phyloP scores from a whole-genome alignment of 2,797 vertebrate species.

The Pseudochirops corinnae region DNA sequence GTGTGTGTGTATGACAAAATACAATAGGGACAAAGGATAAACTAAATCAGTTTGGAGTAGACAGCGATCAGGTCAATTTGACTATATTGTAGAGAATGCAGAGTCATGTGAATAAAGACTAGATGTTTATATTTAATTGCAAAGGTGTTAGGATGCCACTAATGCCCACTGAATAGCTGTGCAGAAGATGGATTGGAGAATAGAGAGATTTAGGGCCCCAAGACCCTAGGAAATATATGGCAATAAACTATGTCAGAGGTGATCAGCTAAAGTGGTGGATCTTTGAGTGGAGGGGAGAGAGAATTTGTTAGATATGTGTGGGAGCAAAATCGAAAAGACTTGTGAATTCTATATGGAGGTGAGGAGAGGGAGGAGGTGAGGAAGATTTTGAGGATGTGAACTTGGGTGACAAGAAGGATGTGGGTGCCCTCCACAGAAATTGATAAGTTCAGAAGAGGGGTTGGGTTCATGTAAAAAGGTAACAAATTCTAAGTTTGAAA shows the following conservation, averaged over 20 bases:
- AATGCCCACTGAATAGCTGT: not conserved
- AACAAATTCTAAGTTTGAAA: not conserved
- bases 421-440: not conserved
- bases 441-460: not conserved
- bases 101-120: not conserved
- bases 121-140: not conserved
- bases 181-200: not conserved
- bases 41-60: not conserved
- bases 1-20: not conserved
- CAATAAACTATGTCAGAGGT: not conserved
- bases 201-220: not conserved
- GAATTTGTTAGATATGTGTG: not conserved
- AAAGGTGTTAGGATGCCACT: not conserved
- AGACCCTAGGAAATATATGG: not conserved
- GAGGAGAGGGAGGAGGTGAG: not conserved
- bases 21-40: no score
- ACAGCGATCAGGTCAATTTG: not conserved
- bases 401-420: not conserved
- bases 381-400: not conserved
- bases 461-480: not conserved
- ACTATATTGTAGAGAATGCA: not conserved
- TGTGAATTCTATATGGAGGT: not conserved
- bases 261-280: not conserved
- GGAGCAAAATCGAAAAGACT: not conserved
- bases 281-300: not conserved